phyloP scores from a whole-genome alignment of 2,888 invertebrate genomes.

The Lomographa bimaculata region DNA sequence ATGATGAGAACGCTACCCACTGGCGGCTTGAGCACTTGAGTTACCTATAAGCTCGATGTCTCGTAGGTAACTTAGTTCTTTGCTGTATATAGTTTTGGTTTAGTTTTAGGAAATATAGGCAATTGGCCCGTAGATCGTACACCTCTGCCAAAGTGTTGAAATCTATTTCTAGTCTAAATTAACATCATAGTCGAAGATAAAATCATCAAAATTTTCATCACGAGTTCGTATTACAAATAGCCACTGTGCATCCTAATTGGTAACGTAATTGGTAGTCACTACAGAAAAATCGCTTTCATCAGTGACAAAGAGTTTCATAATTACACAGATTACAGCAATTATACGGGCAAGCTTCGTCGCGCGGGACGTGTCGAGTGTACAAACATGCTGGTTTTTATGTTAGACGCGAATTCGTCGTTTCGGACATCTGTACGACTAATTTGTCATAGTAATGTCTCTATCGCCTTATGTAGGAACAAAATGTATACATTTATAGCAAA shows the following conservation, averaged over 20 bases:
- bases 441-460: conserved; percentile 18
- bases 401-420: conserved; percentile 16
- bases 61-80: no score
- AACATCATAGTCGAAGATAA: no score
- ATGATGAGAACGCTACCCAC: no score
- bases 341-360: conserved; percentile 58
- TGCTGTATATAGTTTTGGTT: no score
- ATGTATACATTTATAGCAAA: no score
- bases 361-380: conserved; percentile 70
- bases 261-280: conserved; percentile 75
- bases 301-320: conserved; percentile 78
- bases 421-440: conserved; percentile 14
- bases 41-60: no score
- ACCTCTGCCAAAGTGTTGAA: no score
- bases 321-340: conserved; percentile 76
- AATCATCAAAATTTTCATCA: no score
- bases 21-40: no score
- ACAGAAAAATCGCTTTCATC: conserved; percentile 79
- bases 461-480: no score
- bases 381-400: conserved; percentile 37
- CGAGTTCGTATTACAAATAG: conserved; percentile 66
- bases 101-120: no score
- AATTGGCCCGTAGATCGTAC: no score
- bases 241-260: conserved; percentile 65
- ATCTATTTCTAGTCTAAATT: conserved; percentile 15